Percentiles rank a stretch among this genome's conserved stretches.
Evolutionary conservation across 2,797 vertebrate genomes (phyloP).

Genomic region (Centropyge bicolor): DNA sequence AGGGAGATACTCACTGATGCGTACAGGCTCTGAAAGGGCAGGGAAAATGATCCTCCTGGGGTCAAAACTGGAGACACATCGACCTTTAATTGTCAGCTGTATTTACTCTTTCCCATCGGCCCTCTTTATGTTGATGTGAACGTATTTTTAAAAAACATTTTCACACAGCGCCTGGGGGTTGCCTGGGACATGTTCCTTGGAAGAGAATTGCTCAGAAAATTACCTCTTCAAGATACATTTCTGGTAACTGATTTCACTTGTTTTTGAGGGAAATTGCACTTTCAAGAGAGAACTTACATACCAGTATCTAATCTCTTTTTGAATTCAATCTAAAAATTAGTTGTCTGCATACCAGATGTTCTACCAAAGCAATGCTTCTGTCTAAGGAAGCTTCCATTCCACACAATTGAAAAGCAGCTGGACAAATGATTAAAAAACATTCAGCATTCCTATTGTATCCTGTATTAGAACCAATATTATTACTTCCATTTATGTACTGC

Average conservation of each 20-base stretch:
- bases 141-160: slow-evolving; percentile 11
- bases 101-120: neutral
- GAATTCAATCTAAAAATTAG: slow-evolving; percentile 1
- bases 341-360: neutral
- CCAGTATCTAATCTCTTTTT: slow-evolving; percentile 11
- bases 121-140: slow-evolving; percentile 1
- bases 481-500: neutral
- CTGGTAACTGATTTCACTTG: slow-evolving; percentile 15
- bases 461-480: neutral
- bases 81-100: slow-evolving; percentile 16
- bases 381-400: neutral
- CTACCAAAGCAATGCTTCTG: neutral
- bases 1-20: neutral
- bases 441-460: neutral
- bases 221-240: slow-evolving; percentile 14
- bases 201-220: slow-evolving; percentile 3
- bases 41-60: slow-evolving; percentile 6
- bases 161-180: neutral
- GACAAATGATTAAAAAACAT: too few relatives aligned
- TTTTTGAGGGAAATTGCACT: slow-evolving; percentile 3
- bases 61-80: slow-evolving; percentile 13
- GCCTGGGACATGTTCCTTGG: neutral
- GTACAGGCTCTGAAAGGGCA: neutral
- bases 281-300: slow-evolving; percentile 30
- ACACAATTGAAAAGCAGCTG: neutral